Conservation (phyloP, 2,797 vertebrate species). For the Coilia nasus region DNA sequence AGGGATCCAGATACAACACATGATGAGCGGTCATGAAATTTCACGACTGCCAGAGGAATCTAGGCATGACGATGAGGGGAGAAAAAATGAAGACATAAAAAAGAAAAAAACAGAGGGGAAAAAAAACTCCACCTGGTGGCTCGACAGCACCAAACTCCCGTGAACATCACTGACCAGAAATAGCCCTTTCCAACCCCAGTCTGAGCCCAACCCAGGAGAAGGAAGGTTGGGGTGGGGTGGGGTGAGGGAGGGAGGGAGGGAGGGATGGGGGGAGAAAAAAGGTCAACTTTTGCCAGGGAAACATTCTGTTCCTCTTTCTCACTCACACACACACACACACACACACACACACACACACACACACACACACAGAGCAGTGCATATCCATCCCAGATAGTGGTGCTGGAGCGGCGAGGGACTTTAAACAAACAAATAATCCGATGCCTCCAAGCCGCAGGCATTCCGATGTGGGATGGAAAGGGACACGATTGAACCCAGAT, state of each 20-base stretch:
- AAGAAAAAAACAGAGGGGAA: not conserved
- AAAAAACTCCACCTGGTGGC: constrained; percentile 74
- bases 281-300: constrained; percentile 75
- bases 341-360: not conserved
- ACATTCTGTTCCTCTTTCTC: constrained; percentile 89
- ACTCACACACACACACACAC: constrained; percentile 54
- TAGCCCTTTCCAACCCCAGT: constrained; percentile 52
- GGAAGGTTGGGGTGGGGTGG: not conserved
- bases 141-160: constrained; percentile 41
- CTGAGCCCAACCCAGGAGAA: not conserved
- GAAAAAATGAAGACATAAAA: not conserved
- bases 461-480: constrained; percentile 83
- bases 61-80: not conserved
- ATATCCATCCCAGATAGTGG: constrained; percentile 76
- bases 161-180: constrained; percentile 55
- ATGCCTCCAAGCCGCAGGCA: constrained; percentile 91
- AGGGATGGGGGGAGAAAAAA: constrained; percentile 31
- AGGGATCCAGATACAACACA: constrained; percentile 49
- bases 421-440: constrained; percentile 89
- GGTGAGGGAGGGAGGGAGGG: not conserved
- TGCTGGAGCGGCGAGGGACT: constrained; percentile 74
- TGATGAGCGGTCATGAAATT: constrained; percentile 7
- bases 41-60: constrained; percentile 8
- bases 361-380: constrained; percentile 48
- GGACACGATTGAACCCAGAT: constrained; percentile 88